Evolutionary conservation across 2,797 vertebrate genomes (phyloP), one percentile per base, ranked within the genome.

Genomic region (Mormyrus hasselquistii): DNA sequence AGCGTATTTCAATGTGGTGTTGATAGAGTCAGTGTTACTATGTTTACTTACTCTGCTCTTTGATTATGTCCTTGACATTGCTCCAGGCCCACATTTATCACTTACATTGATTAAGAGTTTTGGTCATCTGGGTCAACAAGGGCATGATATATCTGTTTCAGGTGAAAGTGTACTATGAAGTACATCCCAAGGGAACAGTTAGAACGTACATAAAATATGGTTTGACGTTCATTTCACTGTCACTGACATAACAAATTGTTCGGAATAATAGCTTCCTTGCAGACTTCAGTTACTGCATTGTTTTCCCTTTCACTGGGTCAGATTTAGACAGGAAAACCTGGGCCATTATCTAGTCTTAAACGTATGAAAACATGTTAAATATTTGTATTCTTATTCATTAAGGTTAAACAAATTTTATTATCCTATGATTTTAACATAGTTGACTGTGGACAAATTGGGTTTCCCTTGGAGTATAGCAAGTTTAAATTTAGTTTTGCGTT

Each of bases 341-440:
- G 90, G 89, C 89, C 90, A 93, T 95, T 96, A 95, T 95, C 94
- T 34, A 59, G 19, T 7, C 92, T 90, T 92, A 90, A 93, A 94
- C 94, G 94, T 95, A 95, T 93, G 94, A 92, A 92, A 93, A 94
- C 93, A 95, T 95, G 95, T 96, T 95, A 94, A 95, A 96, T 94
- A 96, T 96, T 96, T 94, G 91, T 93, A 91, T 91, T 91, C 91
- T 93, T 86, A 59, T 84, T 96, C 95, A 96, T 95, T 96, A 93
- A 95, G 96, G 96, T 96, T 92, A 93, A 95, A 92, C 19, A 84
- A 92, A 94, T 95, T 96, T 95, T 91, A 90, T 92, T 92, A 90
- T n/a, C 14, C 53, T 34, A 91, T 89, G 93, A 90, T 92, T 87
- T 16, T 16, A 49, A 91, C 88, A 93, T 90, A 92, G 91, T 92